A percentile compares a stretch with the other conserved stretches of the same genome.
Conservation (phyloP, 2,888 invertebrate species). For the Oscheius sp. region DNA sequence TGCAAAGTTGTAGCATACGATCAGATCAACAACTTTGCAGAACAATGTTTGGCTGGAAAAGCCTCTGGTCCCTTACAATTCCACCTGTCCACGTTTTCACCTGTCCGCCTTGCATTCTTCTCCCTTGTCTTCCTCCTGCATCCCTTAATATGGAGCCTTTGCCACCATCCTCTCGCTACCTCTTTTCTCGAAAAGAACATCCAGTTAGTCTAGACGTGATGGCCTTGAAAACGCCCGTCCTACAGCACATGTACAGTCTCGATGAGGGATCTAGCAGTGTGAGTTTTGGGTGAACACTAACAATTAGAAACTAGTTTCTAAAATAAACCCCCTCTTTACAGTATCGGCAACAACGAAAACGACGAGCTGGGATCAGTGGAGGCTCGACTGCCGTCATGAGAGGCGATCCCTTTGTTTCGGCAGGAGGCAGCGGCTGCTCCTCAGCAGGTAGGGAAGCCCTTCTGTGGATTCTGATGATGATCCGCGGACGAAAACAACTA, state of each 20-base stretch:
- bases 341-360: constrained; percentile 57
- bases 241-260: constrained; percentile 57
- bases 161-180: neutral
- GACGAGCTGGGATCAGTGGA: constrained; percentile 56
- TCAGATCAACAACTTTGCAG: too few relatives aligned
- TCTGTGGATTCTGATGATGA: neutral
- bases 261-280: constrained; percentile 45
- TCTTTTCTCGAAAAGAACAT: constrained; percentile 6
- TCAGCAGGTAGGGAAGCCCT: constrained; percentile 48
- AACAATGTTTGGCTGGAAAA: too few relatives aligned
- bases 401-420: constrained; percentile 49
- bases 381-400: constrained; percentile 47
- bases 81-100: too few relatives aligned
- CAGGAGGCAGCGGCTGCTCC: constrained; percentile 54
- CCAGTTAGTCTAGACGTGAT: constrained; percentile 23
- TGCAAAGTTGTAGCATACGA: too few relatives aligned
- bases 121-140: too few relatives aligned
- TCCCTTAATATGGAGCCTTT: too few relatives aligned
- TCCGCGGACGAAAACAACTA: neutral
- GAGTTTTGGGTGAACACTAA: constrained; percentile 4
- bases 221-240: constrained; percentile 41
- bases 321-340: constrained; percentile 39
- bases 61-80: too few relatives aligned
- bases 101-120: too few relatives aligned
- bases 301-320: neutral